Evolutionary conservation across 2,888 invertebrate species (phyloP), one percentile per base, ranked within the genome.

Genomic region (Cataglyphis rosenhaueri): DNA sequence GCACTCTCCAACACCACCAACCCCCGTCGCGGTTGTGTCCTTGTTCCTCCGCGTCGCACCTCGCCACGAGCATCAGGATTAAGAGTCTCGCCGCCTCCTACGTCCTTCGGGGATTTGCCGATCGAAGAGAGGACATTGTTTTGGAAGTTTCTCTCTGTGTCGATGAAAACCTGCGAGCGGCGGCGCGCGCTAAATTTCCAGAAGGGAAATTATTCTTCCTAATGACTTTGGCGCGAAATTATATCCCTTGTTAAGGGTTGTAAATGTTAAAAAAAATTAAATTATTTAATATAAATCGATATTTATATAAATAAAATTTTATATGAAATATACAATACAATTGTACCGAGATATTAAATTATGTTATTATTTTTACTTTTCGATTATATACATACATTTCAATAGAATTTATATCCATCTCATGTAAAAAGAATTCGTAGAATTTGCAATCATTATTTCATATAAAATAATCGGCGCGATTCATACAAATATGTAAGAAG

Each of bases 1-100:
- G 90, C 25, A 25, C 89, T 91, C 92, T 91, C 92, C 48, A 48
- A 75, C 75, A 82, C 32, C 70, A 25, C 25, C 25, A 25, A 25
- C 25, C 25, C 71, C 74, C 62, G n/a, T 71, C 78, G 78, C 78
- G 64, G 57, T 55, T n/a, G 55, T 62, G 25, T 25, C 59, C 57
- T 41, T 18, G 48, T 57, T 38, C 25, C 64, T 62, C 1, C 55
- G 21, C 71, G 35, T 71, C 61, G 18, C 52, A 52, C n/a, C 61
- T 68, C 57, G 15, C 66, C 59, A 18, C 82, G 84, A 73, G 82
- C 84, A 85, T 85, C 84, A 85, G 85, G 82, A 86, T 84, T 86
- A 85, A 86, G 84, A 85, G 82, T 84, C 71, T 61, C 70, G 55
- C 65, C 70, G 55, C 25, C 25, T 62, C 29, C 21, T 32, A 25